phyloP scores from a whole-genome alignment of 2,113 vertebrate genomes.

The Holacanthus passer region DNA sequence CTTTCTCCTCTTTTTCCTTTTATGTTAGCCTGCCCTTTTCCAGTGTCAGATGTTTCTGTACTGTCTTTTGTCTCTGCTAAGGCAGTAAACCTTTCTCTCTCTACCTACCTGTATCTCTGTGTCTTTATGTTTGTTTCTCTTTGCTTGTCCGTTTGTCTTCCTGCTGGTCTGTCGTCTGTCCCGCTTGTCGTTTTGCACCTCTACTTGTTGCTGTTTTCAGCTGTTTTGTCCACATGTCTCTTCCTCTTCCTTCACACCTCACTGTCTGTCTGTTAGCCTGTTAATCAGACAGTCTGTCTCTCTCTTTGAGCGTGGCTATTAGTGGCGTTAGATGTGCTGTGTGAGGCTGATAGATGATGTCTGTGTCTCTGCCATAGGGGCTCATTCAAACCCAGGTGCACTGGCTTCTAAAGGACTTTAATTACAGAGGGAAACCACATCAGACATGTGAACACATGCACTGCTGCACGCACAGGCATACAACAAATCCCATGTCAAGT shows the following conservation, averaged over 20 bases:
- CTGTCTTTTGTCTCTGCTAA: background rate
- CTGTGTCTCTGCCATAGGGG: slow-evolving; percentile 67
- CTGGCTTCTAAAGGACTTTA: slow-evolving; percentile 75
- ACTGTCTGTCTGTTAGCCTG: slow-evolving; percentile 34
- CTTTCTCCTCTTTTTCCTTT: background rate
- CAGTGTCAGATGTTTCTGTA: background rate
- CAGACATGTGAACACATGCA: slow-evolving; percentile 66
- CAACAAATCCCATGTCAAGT: slow-evolving; percentile 55
- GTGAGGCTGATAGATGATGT: slow-evolving; percentile 60
- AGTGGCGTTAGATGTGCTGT: slow-evolving; percentile 61
- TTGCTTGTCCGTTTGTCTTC: background rate
- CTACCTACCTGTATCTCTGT: background rate
- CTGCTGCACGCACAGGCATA: slow-evolving; percentile 33
- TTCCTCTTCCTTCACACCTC: background rate
- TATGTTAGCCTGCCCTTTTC: background rate
- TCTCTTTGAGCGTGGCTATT: slow-evolving; percentile 54
- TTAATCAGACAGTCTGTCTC: slow-evolving; percentile 50
- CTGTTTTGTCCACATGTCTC: slow-evolving; percentile 30
- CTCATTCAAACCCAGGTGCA: slow-evolving; percentile 79
- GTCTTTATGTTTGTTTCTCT: background rate
- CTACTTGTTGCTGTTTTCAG: slow-evolving; percentile 30
- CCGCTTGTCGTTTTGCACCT: background rate
- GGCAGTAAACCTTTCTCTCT: background rate
- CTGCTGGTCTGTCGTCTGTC: background rate
- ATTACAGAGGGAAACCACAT: slow-evolving; percentile 79